Percentiles rank a stretch among this genome's conserved stretches.
Evolutionary conservation across 2,797 vertebrate species (phyloP).

Genomic region (Diplodus sargus): DNA sequence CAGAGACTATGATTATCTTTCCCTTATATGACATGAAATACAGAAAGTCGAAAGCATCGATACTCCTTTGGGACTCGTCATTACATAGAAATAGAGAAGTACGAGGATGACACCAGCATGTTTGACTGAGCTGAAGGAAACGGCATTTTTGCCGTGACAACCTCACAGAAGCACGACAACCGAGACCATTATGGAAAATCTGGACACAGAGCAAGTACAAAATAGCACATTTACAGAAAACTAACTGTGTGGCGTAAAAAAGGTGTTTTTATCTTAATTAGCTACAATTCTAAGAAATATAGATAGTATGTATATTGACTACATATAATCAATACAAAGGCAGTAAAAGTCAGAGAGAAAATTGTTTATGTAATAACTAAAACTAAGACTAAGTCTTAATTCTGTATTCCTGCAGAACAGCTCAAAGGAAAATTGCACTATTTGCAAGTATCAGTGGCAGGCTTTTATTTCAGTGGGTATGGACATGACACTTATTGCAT

Average conservation of each 20-base stretch:
- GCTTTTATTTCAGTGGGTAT: conserved; percentile 19
- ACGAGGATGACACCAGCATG: background rate
- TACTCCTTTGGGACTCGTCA: background rate
- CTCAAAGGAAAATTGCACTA: background rate
- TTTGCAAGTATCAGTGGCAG: conserved; percentile 12
- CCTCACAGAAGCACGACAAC: background rate
- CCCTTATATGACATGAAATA: background rate
- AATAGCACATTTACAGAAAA: too few species aligned
- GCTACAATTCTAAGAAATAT: background rate
- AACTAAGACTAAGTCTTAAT: conserved; percentile 8
- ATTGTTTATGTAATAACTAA: background rate
- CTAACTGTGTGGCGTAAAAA: background rate
- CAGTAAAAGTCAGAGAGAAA: background rate
- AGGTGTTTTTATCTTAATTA: background rate
- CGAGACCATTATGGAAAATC: background rate
- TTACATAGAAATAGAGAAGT: background rate
- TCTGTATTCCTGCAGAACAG: background rate
- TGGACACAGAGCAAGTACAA: background rate
- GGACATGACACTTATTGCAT: conserved; percentile 43
- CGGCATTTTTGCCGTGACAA: too few species aligned
- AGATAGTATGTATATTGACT: too few species aligned
- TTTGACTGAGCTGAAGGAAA: too few species aligned
- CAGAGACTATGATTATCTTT: background rate
- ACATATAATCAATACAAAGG: background rate
- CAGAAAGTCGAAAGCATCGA: background rate